Percentiles rank a stretch among this genome's conserved stretches.
phyloP scores from a whole-genome alignment of 2,797 vertebrate species.

The Caiman crocodilus region DNA sequence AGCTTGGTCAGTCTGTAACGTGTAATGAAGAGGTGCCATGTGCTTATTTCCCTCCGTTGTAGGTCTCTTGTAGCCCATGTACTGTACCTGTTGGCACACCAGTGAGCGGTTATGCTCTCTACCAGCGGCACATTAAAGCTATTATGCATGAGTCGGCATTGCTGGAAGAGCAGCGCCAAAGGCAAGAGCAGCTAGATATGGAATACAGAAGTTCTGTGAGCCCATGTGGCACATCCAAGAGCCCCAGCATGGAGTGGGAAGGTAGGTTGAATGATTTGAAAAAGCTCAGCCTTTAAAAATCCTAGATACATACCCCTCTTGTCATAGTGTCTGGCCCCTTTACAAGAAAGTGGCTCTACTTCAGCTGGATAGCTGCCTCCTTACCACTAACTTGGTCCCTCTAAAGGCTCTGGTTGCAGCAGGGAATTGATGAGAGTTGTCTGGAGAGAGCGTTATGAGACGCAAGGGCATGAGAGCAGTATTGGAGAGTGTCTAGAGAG shows the following conservation, averaged over 20 bases:
- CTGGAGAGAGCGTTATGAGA: too few species aligned
- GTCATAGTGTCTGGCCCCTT: not conserved
- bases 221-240: constrained; percentile 86
- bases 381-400: not conserved
- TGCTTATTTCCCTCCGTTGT: not conserved
- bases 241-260: constrained; percentile 92
- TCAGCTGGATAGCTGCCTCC: not conserved
- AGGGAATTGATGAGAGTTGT: too few species aligned
- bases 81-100: constrained; percentile 82
- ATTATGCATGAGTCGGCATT: constrained; percentile 92
- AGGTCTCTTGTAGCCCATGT: constrained; percentile 82
- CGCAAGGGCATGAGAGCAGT: too few species aligned
- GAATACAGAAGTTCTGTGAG: constrained; percentile 86
- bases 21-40: not conserved
- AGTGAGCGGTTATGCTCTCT: constrained; percentile 91
- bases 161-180: constrained; percentile 92
- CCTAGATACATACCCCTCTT: rapidly evolving
- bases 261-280: constrained; percentile 77
- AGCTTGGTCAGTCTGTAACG: too few species aligned
- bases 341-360: not conserved
- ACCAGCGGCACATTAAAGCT: constrained; percentile 96
- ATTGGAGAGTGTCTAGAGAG: too few species aligned
- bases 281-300: not conserved
- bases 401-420: not conserved
- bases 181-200: constrained; percentile 91